Evolutionary conservation across 2,888 invertebrate species (phyloP), one percentile per base, ranked within the genome.

Genomic region (Zygaena filipendulae): DNA sequence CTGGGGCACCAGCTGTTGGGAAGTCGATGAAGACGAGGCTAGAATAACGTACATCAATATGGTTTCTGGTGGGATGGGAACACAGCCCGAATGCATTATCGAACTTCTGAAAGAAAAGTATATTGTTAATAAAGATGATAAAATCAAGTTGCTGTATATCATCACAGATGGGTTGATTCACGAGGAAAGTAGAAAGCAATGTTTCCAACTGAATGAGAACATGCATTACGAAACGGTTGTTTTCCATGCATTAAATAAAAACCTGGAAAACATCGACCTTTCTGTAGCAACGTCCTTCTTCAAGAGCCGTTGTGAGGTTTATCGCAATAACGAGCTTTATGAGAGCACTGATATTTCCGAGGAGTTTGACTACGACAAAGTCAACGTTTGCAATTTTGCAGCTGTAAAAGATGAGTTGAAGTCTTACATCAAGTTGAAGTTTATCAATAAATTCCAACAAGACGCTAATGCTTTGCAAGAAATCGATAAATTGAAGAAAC

Each of bases 381-480:
- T 59, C 3, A 50, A 40, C 3, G 4, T 40, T 3, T 31, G 44
- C 3, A 59, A 53, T 24, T 59, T 54, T 41, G 22, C 3, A 8
- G 10, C 12, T 0, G 45, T 52, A 36, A 56, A 40, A 39, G 43
- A 56, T 3, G 23, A 29, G 9, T 30, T 59, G 10, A 48, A 43
- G 16, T 56, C 58, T 26, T 59, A 59, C 27, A 53, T 59, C 6
- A 52, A 38, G 29, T 37, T 54, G 5, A 58, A 57, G 35, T 57
- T 38, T 14, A 42, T 58, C 3, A 48, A 35, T 12, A 39, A 27
- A 29, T 13, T 11, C 0, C 42, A 49, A 39, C 22, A 19, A 3
- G 24, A 51, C 21, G 31, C 29, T 11, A n/a, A n/a, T 3, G 42
- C 48, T 33, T 35, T 52, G 3, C 12, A 16, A 21, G 58, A 58